Percentiles rank a stretch among this genome's conserved stretches.
These are phyloP conservation scores for Acleris holmiana DNA, from an alignment of 2,888 invertebrate genomes.

Conservation along the genomic window DNA sequence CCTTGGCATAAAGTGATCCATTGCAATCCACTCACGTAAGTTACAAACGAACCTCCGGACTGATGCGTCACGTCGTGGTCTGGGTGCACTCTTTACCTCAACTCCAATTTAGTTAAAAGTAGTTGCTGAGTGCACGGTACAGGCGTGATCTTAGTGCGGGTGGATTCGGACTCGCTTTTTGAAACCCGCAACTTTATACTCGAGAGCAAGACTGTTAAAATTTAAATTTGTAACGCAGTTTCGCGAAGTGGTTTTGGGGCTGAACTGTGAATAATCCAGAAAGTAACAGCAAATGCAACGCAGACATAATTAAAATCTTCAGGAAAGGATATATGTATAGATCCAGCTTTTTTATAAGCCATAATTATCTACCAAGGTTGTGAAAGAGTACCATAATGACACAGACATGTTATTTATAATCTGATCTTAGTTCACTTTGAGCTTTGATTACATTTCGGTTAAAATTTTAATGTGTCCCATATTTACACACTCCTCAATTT, in stretches of 20 bases:
- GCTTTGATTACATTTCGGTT: no score
- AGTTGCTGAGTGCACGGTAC: slow-evolving; percentile 62
- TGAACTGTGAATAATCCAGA: slow-evolving; percentile 42
- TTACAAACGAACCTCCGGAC: slow-evolving; percentile 63
- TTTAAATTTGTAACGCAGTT: slow-evolving; percentile 11
- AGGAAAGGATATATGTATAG: no score
- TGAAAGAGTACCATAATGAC: no score
- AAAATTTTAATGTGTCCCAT: no score
- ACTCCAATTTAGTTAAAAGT: slow-evolving; percentile 83
- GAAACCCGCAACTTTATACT: slow-evolving; percentile 49
- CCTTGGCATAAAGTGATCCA: slow-evolving; percentile 54
- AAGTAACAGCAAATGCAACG: not conserved
- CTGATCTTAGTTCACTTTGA: no score
- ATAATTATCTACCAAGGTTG: no score
- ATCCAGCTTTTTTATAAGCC: no score
- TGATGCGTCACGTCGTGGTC: slow-evolving; percentile 69
- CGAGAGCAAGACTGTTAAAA: slow-evolving; percentile 41
- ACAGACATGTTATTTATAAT: no score
- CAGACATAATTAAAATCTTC: not conserved
- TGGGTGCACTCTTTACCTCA: slow-evolving; percentile 64
- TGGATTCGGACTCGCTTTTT: slow-evolving; percentile 59
- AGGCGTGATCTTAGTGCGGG: slow-evolving; percentile 65
- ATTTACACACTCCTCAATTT: not conserved
- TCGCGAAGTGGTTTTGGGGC: slow-evolving; percentile 32
- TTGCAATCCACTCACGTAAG: slow-evolving; percentile 73